A percentile compares a stretch with the other conserved stretches of the same genome.
phyloP scores from a whole-genome alignment of 2,113 vertebrate species.

The Passer domesticus region DNA sequence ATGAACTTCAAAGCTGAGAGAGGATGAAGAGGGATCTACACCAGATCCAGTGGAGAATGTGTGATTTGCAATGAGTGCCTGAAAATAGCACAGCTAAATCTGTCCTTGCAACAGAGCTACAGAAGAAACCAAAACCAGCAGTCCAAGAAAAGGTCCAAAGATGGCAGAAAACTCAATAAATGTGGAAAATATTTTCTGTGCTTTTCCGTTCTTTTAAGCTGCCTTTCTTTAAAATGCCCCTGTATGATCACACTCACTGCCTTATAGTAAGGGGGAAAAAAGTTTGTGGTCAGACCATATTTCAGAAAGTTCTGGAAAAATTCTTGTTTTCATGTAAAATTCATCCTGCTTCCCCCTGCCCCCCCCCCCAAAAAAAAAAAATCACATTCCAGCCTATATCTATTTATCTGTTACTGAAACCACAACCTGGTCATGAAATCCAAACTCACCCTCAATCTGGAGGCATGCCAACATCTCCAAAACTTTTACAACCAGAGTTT shows the following conservation, averaged over 20 bases:
- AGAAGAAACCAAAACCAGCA: background rate
- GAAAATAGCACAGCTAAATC: background rate
- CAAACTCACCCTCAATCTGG: constrained; percentile 10
- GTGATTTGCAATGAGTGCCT: background rate
- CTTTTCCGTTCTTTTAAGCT: background rate
- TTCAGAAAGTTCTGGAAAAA: background rate
- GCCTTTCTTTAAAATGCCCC: background rate
- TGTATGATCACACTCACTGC: background rate
- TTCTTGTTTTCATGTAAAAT: background rate
- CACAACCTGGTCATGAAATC: background rate
- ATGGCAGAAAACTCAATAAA: background rate
- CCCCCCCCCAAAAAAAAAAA: background rate
- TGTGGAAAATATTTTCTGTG: background rate
- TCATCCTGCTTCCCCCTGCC: background rate
- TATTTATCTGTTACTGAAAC: background rate
- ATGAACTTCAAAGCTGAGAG: background rate
- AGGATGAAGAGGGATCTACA: background rate
- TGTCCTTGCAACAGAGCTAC: background rate
- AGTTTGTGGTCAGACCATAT: background rate
- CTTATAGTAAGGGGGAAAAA: background rate
- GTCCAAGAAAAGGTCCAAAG: background rate
- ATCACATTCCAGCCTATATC: background rate
- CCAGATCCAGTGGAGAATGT: background rate
- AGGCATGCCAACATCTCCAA: constrained; percentile 36
- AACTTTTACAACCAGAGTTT: constrained; percentile 32